Percentiles rank a stretch among this genome's conserved stretches.
Evolutionary conservation across 2,888 invertebrate species (phyloP).

Genomic region (Athrips mouffetella): DNA sequence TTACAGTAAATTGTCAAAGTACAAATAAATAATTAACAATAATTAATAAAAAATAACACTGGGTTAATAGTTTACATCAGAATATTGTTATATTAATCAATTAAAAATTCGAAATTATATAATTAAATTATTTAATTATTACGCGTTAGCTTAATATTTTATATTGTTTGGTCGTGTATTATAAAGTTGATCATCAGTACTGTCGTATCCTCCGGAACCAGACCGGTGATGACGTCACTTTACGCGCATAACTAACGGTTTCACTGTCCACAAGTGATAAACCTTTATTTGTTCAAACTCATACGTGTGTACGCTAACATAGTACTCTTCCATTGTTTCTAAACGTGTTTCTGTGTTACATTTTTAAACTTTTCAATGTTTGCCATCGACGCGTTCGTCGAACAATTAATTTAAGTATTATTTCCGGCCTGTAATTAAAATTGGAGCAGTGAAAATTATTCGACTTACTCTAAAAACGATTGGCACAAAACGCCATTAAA

Average conservation of each 20-base stretch:
- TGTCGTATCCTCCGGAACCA: slow-evolving; percentile 33
- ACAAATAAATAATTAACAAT: neutral
- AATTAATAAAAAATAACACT: too few species aligned
- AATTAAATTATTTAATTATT: too few species aligned
- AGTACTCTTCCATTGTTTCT: neutral
- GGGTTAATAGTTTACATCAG: too few species aligned
- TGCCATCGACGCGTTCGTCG: neutral
- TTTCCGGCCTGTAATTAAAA: neutral
- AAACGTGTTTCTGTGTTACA: neutral
- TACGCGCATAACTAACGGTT: slow-evolving; percentile 53
- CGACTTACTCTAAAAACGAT: neutral
- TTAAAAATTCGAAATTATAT: too few species aligned
- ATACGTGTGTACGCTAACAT: neutral
- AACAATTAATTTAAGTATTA: neutral
- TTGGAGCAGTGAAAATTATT: neutral
- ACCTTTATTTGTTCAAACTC: slow-evolving; percentile 7
- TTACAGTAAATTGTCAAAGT: too few species aligned
- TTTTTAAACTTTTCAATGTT: neutral
- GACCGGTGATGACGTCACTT: slow-evolving; percentile 53
- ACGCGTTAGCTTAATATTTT: neutral
- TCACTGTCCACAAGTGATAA: slow-evolving; percentile 40
- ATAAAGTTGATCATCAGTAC: slow-evolving; percentile 22
- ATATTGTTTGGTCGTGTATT: neutral
- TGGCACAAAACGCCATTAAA: slow-evolving; percentile 5
- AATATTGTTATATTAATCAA: too few species aligned